phyloP scores from a whole-genome alignment of 92 coral and sea anemone species.

The Phenganax subtilis region DNA sequence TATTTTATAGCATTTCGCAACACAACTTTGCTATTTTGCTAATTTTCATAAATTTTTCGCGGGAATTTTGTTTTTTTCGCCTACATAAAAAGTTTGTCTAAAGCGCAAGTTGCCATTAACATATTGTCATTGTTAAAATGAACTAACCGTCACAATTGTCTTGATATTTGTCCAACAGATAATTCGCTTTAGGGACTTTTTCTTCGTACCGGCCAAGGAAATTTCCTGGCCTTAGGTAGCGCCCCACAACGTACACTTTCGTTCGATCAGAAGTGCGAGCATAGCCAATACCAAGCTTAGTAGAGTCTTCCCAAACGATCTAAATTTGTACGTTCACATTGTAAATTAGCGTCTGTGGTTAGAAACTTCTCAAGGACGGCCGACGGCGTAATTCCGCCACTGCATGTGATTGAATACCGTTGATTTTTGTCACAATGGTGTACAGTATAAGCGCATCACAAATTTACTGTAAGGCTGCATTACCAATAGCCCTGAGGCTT shows the following conservation, averaged over 20 bases:
- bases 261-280: slow-evolving; percentile 25
- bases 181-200: neutral
- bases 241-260: slow-evolving; percentile 17
- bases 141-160: slow-evolving; percentile 5
- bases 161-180: neutral
- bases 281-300: slow-evolving; percentile 27
- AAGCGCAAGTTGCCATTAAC: too few relatives aligned
- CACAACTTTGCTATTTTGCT: too few relatives aligned
- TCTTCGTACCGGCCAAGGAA: neutral
- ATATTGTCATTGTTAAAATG: neutral
- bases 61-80: neutral
- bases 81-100: neutral
- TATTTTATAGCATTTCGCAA: too few relatives aligned
- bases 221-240: neutral
- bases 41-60: too few relatives aligned
- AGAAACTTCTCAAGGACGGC: too few relatives aligned
- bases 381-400: too few relatives aligned
- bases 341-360: too few relatives aligned
- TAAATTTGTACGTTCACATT: neutral
- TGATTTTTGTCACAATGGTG: too few relatives aligned
- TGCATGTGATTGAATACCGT: too few relatives aligned
- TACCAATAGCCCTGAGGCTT: too few relatives aligned
- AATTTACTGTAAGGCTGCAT: too few relatives aligned
- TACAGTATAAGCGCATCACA: too few relatives aligned
- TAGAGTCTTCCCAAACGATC: slow-evolving; percentile 22